Conservation (phyloP, 2,888 invertebrate species). For the Drosophila mettleri region DNA sequence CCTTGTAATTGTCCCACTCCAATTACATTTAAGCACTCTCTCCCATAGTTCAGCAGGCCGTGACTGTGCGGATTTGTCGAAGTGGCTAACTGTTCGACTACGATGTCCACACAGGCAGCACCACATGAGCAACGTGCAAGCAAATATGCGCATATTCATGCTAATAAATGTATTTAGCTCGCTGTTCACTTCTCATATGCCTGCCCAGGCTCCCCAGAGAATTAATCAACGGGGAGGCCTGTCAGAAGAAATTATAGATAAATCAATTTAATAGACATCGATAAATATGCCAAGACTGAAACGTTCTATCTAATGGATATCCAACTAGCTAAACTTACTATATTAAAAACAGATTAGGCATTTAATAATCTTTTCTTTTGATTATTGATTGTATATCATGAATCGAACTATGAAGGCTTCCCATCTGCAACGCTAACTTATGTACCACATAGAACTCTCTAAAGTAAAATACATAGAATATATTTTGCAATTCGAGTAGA, state of each 20-base stretch:
- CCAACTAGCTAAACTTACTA: slow-evolving; percentile 26
- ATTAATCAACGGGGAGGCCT: slow-evolving; percentile 17
- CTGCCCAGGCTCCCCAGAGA: not conserved
- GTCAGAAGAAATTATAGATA: slow-evolving; percentile 31
- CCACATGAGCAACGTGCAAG: slow-evolving; percentile 7
- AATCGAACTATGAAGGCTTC: not conserved
- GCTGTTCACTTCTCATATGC: not conserved
- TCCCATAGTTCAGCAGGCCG: slow-evolving; percentile 16
- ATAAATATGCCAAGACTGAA: slow-evolving; percentile 40
- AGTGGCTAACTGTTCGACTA: slow-evolving; percentile 23
- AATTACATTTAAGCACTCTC: slow-evolving; percentile 26
- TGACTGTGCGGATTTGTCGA: slow-evolving; percentile 32
- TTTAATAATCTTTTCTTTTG: slow-evolving; percentile 5
- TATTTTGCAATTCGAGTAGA: not conserved
- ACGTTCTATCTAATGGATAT: slow-evolving; percentile 47
- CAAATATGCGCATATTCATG: slow-evolving; percentile 61
- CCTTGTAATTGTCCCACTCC: slow-evolving; percentile 17
- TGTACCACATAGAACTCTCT: not conserved
- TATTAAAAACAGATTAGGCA: not conserved
- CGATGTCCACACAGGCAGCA: slow-evolving; percentile 9
- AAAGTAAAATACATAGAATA: not conserved
- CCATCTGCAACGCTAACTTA: not conserved
- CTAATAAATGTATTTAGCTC: slow-evolving; percentile 44
- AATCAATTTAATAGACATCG: slow-evolving; percentile 28
- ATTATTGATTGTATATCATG: too few relatives aligned